These are phyloP conservation scores for Hormiphora californensis DNA, from an alignment of 37 sponge, comb jelly and placozoan genomes.

Conservation along the genomic window DNA sequence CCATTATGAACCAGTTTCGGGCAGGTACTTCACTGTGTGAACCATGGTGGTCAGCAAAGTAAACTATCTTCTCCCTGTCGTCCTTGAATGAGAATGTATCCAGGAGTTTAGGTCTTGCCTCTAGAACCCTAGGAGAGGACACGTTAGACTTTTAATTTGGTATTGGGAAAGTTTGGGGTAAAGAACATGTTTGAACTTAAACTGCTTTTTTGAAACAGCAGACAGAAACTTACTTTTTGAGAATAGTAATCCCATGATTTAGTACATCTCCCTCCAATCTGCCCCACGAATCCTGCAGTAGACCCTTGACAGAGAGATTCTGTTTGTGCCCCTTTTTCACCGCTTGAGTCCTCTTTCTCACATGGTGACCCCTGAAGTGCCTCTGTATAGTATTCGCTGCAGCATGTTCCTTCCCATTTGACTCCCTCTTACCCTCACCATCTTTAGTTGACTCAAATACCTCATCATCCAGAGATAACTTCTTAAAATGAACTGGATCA, in stretches of 20 bases:
- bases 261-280: conserved; percentile 24
- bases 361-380: conserved; percentile 52
- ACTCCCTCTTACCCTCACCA: neutral
- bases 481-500: conserved; percentile 30
- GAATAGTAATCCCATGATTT: neutral
- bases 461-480: neutral
- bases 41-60: conserved; percentile 58
- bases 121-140: no score
- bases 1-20: conserved; percentile 69
- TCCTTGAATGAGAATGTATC: conserved; percentile 61
- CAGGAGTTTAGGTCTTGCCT: conserved; percentile 57
- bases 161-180: no score
- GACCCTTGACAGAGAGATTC: neutral
- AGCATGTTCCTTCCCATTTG: neutral
- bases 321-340: conserved; percentile 28
- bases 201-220: no score
- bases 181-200: no score
- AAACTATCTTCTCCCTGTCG: conserved; percentile 60
- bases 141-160: no score
- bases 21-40: conserved; percentile 56
- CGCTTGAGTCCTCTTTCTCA: conserved; percentile 11
- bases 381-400: conserved; percentile 12
- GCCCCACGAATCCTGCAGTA: conserved; percentile 12
- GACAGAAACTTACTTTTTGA: no score
- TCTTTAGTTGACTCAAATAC: neutral